Evolutionary conservation across 2,888 invertebrate genomes (phyloP), one percentile per base, ranked within the genome.

Genomic region (Perithous albicinctus): DNA sequence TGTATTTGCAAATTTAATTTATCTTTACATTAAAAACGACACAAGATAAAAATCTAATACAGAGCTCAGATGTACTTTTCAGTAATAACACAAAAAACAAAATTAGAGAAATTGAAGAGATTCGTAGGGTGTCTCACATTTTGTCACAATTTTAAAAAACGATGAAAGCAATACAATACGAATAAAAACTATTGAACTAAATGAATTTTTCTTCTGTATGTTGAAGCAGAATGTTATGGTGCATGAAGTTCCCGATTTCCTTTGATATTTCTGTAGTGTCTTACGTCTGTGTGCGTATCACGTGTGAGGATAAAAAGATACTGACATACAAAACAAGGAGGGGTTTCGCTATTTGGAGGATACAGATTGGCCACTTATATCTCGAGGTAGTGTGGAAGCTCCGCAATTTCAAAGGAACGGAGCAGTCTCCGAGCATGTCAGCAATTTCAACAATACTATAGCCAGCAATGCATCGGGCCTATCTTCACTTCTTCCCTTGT

Each of bases 321-420:
- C 20, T 15, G 32, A 32, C 56, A 32, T 32, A 29, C 29, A 56
- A 56, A 29, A 7, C 56, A 7, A 15, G 15, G 29, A 32, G 2
- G n/a, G 56, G 32, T 32, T 56, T n/a, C 15, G 23, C 54, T 41
- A 56, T 35, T 35, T 48, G 48, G 64, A 74, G 64, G 51, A 54
- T 74, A 74, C 74, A 63, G 54, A 74, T 74, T 74, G 74, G 26
- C 29, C 74, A 64, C 64, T 74, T 74, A 51, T 26, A 64, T 51
- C 35, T 15, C 48, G 41, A 23, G 23, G n/a, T n/a, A 59, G 23
- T 41, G 26, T 51, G 38, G 63, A 51, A 51, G 38, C 35, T 74
- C 18, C 35, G 51, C 38, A 38, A 15, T 72, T 72, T 46, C 12
- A 72, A 32, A 23, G 10, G 29, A 64, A 35, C 35, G 26, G 15